phyloP scores from a whole-genome alignment of 1,140 invertebrate genomes.

The Sminthurinus signatus region DNA sequence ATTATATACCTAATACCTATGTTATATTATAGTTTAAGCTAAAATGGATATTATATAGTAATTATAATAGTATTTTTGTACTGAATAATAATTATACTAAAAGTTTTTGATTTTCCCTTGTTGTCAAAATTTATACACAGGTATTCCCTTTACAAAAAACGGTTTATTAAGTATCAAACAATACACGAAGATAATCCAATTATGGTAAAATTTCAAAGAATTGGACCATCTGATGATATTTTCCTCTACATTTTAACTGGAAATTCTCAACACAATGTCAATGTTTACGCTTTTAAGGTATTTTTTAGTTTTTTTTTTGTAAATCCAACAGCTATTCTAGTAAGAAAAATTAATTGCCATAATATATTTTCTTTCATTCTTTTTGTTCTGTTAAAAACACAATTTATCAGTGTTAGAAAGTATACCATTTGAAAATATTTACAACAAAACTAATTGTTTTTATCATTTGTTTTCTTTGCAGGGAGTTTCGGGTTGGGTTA shows the following conservation, averaged over 20 bases:
- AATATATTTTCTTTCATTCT: no score
- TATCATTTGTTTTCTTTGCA: neutral
- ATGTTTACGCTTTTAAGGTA: conserved; percentile 12
- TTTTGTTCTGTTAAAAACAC: no score
- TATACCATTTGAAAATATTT: neutral
- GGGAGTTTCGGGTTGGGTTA: conserved; percentile 12
- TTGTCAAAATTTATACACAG: neutral
- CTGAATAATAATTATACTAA: neutral
- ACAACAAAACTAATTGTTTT: neutral
- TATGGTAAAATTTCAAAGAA: conserved; percentile 1
- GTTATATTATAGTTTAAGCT: no score
- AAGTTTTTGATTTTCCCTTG: no score
- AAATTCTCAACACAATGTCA: neutral
- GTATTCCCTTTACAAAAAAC: neutral
- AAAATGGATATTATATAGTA: neutral
- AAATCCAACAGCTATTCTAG: neutral
- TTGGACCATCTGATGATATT: conserved; percentile 5
- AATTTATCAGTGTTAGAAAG: no score
- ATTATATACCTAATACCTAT: neutral
- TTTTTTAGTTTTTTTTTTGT: neutral
- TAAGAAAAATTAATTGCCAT: no score
- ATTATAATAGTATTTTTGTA: neutral
- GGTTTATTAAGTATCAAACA: conserved; percentile 16
- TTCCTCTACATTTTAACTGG: conserved; percentile 14
- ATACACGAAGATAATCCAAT: conserved; percentile 9